Evolutionary conservation across 2,888 invertebrate genomes (phyloP).

Genomic region (Callyntrura sp.): DNA sequence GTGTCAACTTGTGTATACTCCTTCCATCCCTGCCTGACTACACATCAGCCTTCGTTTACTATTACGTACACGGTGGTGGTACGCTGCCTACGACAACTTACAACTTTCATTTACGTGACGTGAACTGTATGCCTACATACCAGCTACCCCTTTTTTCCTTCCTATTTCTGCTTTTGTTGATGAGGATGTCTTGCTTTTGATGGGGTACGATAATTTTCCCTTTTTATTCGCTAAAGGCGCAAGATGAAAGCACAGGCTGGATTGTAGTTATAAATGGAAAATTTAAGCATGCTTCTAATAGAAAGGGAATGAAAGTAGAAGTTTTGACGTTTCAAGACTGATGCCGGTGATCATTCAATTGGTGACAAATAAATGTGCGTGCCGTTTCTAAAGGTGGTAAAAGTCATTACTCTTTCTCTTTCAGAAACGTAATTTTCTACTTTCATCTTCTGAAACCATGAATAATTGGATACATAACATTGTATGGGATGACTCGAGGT

Average conservation of each 20-base stretch:
- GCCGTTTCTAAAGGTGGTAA: constrained; percentile 36
- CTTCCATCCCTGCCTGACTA: neutral
- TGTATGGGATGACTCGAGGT: neutral
- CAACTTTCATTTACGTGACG: neutral
- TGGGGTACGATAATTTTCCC: neutral
- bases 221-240: neutral
- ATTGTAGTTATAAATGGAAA: neutral
- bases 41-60: neutral
- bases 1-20: constrained; percentile 22
- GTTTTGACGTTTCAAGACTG: neutral
- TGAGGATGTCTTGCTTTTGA: neutral
- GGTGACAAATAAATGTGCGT: constrained; percentile 56
- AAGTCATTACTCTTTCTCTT: neutral
- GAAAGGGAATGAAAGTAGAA: neutral
- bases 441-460: constrained; percentile 10
- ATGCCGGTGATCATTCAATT: constrained; percentile 53
- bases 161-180: neutral
- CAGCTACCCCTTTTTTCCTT: neutral
- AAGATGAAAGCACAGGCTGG: neutral
- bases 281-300: neutral
- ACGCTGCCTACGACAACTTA: neutral
- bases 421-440: constrained; percentile 16
- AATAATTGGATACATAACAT: neutral
- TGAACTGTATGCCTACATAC: constrained; percentile 11
- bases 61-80: too few species aligned